Conservation (phyloP, 2,888 invertebrate genomes). For the Cordilura impudica region DNA sequence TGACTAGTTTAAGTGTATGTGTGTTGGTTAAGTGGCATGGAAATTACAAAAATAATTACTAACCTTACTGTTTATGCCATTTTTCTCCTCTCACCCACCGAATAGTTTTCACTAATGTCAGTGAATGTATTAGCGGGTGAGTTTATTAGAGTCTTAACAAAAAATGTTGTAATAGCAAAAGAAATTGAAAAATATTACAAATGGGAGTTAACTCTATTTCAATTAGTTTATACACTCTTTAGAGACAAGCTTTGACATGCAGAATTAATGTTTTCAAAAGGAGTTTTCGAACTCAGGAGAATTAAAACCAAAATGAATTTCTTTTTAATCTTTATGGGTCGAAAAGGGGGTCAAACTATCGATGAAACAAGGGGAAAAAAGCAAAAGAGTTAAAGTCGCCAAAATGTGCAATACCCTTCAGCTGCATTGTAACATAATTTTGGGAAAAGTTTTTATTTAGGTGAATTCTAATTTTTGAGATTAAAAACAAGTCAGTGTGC, state of each 20-base stretch:
- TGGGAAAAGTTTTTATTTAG: too few species aligned
- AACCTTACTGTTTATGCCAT: neutral
- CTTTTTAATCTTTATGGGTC: neutral
- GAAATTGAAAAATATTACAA: neutral
- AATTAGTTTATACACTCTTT: conserved; percentile 30
- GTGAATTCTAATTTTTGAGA: too few species aligned
- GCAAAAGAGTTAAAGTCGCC: neutral
- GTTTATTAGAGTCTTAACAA: neutral
- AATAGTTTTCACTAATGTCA: neutral
- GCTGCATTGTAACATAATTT: too few species aligned
- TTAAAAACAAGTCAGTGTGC: too few species aligned
- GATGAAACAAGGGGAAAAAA: neutral
- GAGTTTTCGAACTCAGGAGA: conserved; percentile 29
- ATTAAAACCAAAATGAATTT: conserved; percentile 8
- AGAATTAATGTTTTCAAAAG: conserved; percentile 7
- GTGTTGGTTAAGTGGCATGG: conserved; percentile 29
- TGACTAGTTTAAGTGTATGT: neutral
- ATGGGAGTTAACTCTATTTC: conserved; percentile 30
- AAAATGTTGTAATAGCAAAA: neutral
- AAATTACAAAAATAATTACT: conserved; percentile 41
- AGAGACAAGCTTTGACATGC: neutral
- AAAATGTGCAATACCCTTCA: too few species aligned
- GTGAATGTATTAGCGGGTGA: neutral
- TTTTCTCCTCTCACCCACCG: neutral
- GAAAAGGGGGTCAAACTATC: neutral